These are phyloP conservation scores for Neolamprologus modestus DNA, from an alignment of 2,113 vertebrate genomes.

Conservation along the genomic window DNA sequence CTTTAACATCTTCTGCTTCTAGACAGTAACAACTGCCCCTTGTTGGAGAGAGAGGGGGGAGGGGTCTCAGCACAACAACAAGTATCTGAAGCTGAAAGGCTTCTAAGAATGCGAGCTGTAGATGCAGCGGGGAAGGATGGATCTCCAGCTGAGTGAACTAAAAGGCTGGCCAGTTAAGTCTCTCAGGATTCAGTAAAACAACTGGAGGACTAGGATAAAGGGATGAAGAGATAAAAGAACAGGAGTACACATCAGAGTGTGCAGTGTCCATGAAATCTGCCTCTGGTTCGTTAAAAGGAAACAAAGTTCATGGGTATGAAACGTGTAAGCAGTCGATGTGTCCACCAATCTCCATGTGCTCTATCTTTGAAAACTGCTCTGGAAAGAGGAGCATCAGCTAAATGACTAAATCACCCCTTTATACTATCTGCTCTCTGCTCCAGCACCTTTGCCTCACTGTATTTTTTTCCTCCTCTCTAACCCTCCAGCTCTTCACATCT, in stretches of 20 bases:
- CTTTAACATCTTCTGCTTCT: background rate
- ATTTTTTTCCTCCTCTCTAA: background rate
- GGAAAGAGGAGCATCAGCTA: background rate
- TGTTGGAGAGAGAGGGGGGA: accelerated
- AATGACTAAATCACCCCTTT: background rate
- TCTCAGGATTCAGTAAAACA: background rate
- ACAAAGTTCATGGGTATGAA: constrained; percentile 4
- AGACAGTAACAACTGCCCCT: background rate
- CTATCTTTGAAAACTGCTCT: background rate
- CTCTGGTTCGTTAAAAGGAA: background rate
- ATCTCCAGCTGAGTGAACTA: background rate
- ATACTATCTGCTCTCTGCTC: background rate
- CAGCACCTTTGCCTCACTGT: background rate
- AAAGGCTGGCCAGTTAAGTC: background rate
- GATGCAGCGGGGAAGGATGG: background rate
- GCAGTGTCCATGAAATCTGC: background rate
- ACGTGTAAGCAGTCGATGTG: background rate
- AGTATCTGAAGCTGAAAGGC: background rate
- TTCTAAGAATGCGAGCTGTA: background rate
- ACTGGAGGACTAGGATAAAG: background rate
- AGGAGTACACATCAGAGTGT: background rate
- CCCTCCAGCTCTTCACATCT: background rate
- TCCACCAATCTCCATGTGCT: constrained; percentile 6
- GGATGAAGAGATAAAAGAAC: constrained; percentile 8
- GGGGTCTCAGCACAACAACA: background rate